Base-by-base conservation (phyloP, 2,888 invertebrate species). In the Synanthedon formicaeformis region DNA sequence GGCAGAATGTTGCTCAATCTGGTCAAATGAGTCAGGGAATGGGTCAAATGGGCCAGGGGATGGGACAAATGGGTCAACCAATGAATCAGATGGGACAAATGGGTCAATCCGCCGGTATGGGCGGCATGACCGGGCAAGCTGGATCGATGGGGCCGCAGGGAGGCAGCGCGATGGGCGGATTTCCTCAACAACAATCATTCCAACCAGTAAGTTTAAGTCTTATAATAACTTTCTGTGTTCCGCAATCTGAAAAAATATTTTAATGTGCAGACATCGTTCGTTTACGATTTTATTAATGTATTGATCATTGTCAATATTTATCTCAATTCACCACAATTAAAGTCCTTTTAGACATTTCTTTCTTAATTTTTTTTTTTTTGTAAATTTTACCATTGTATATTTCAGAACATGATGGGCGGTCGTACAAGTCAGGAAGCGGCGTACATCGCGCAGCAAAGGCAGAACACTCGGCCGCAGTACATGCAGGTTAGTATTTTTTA, bases 391-490 rank as follows among this genome's bases (percentile, higher is more conserved):
- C 16, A 2, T 49, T 8, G 49, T 49, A 5, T 16, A 12, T 13
- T 45, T 50, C 78, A 90, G 79, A 90, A 90, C 60, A 90, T 91
- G 88, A 89, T 90, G 88, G 85, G 87, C 51, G 88, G 89, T 5
- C 88, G 90, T 18, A 73, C 89, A 16, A 88, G 79, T 52, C 90
- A 90, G 62, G 90, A 90, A 59, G 86, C 87, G 1, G 86, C 60
- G 12, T 90, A 90, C 60, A 78, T 90, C 65, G 89, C 89, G 40
- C 90, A 90, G 58, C 88, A 90, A 62, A 82, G 90, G 68, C 91
- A 91, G 62, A 89, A 86, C 54, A 81, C 90, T 1, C 81, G 92
- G 41, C 90, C 92, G 2, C 91, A 91, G 41, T 92, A 92, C 63
- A 90, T 92, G 86, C 93, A 93, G 83, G 90, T 90, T 58, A 51